These are phyloP conservation scores for Oxygymnocypris stewartii DNA, from an alignment of 2,113 vertebrate genomes.

Conservation along the genomic window DNA sequence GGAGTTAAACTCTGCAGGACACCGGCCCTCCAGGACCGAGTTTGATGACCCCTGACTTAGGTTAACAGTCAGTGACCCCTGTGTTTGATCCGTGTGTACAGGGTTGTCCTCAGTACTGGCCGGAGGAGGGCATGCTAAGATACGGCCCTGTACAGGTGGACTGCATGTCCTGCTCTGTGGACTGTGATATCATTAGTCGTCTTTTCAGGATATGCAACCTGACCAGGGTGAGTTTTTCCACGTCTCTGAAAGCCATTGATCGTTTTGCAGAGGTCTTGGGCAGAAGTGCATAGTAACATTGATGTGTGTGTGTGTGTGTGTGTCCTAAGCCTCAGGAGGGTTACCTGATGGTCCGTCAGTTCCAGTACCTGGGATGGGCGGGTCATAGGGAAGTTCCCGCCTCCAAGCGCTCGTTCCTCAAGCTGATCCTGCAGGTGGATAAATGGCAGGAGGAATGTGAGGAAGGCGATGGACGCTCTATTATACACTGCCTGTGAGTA, in stretches of 20 bases:
- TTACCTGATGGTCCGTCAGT: constrained; percentile 98
- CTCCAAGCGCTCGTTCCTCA: constrained; percentile 96
- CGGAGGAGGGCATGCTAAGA: constrained; percentile 91
- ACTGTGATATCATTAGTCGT: constrained; percentile 93
- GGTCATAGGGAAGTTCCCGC: constrained; percentile 93
- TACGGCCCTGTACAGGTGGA: constrained; percentile 98
- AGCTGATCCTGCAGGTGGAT: constrained; percentile 96
- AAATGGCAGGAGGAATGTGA: constrained; percentile 99
- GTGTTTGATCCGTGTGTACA: constrained; percentile 60
- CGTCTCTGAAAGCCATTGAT: background rate
- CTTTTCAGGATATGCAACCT: constrained; percentile 99
- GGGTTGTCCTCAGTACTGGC: constrained; percentile 99
- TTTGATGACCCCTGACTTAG: too few species aligned
- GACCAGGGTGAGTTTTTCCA: constrained; percentile 83
- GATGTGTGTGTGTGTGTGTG: background rate
- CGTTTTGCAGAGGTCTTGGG: background rate
- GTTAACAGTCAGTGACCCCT: background rate
- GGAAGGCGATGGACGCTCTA: constrained; percentile 94
- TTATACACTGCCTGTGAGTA: constrained; percentile 97
- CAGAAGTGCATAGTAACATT: background rate
- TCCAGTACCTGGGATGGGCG: constrained; percentile 97
- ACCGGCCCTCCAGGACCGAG: too few species aligned
- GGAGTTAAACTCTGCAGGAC: too few species aligned
- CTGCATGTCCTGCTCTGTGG: constrained; percentile 97
- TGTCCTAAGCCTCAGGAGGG: constrained; percentile 90